phyloP scores from a whole-genome alignment of 2,888 invertebrate species.

The Catocala nupta region DNA sequence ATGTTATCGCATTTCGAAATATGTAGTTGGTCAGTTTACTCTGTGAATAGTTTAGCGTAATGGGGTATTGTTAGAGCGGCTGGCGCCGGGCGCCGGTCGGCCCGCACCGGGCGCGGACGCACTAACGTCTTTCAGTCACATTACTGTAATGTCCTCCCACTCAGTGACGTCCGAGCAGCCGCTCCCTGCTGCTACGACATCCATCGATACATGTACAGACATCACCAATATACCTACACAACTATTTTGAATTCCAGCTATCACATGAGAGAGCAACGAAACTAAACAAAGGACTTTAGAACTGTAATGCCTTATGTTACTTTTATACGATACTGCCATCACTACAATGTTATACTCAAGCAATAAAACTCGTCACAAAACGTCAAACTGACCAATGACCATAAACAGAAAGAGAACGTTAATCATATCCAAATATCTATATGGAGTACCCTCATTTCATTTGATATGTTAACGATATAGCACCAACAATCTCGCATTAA shows the following conservation, averaged over 20 bases:
- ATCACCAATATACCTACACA: background rate
- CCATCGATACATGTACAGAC: slow-evolving; percentile 27
- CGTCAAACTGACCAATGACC: slow-evolving; percentile 51
- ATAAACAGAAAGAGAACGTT: slow-evolving; percentile 65
- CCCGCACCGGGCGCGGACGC: slow-evolving; percentile 13
- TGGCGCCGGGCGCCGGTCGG: slow-evolving; percentile 54
- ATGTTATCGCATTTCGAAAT: slow-evolving; percentile 35
- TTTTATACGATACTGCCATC: background rate
- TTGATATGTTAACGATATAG: slow-evolving; percentile 81
- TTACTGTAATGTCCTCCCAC: slow-evolving; percentile 65
- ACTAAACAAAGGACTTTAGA: background rate
- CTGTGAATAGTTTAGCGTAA: slow-evolving; percentile 61
- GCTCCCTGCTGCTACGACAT: slow-evolving; percentile 56
- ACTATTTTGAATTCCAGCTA: slow-evolving; percentile 2
- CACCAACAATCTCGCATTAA: slow-evolving; percentile 77
- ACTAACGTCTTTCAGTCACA: slow-evolving; percentile 58
- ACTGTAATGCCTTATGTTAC: slow-evolving; percentile 1
- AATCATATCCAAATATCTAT: slow-evolving; percentile 75
- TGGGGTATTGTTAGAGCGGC: slow-evolving; percentile 64
- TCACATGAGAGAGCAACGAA: background rate
- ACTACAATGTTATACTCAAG: slow-evolving; percentile 12
- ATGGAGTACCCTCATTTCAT: slow-evolving; percentile 79
- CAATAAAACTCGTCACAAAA: slow-evolving; percentile 30
- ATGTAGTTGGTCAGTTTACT: slow-evolving; percentile 46
- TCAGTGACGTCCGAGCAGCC: slow-evolving; percentile 31